These are phyloP conservation scores for Microcebus tavaratra DNA, from an alignment of 2,113 vertebrate genomes.

Conservation along the genomic window DNA sequence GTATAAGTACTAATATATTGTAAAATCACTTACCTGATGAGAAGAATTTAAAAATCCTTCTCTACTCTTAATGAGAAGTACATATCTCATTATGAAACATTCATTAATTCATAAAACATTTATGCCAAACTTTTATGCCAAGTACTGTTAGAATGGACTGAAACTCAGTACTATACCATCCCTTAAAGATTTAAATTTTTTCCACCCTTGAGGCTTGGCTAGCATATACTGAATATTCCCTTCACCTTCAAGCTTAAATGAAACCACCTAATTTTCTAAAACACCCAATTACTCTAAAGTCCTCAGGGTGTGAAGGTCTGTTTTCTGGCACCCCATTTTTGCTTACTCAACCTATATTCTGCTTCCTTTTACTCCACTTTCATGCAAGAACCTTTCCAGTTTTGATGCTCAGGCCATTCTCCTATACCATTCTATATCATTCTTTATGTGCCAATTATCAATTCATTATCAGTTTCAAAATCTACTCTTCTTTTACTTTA, in stretches of 20 bases:
- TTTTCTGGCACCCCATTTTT: background rate
- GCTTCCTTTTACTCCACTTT: background rate
- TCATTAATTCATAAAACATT: conserved; percentile 60
- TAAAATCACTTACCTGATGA: conserved; percentile 17
- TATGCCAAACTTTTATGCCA: conserved; percentile 47
- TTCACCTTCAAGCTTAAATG: conserved; percentile 34
- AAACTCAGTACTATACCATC: conserved; percentile 47
- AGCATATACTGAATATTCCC: conserved; percentile 26
- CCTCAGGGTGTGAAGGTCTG: background rate
- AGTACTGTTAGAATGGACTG: conserved; percentile 48
- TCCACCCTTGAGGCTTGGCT: conserved; percentile 34
- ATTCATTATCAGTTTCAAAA: background rate
- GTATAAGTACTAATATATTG: background rate
- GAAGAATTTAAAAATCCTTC: conserved; percentile 13
- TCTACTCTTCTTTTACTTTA: background rate
- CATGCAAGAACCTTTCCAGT: conserved; percentile 10
- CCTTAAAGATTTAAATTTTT: conserved; percentile 64
- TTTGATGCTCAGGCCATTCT: background rate
- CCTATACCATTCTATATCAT: background rate
- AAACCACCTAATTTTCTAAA: conserved; percentile 51
- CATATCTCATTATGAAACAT: conserved; percentile 20
- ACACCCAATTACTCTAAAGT: background rate
- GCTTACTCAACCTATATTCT: background rate
- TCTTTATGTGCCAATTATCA: background rate
- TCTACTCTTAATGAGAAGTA: background rate